These are phyloP conservation scores for Eurystomus glaucurus DNA, from an alignment of 2,797 vertebrate species.

Conservation along the genomic window DNA sequence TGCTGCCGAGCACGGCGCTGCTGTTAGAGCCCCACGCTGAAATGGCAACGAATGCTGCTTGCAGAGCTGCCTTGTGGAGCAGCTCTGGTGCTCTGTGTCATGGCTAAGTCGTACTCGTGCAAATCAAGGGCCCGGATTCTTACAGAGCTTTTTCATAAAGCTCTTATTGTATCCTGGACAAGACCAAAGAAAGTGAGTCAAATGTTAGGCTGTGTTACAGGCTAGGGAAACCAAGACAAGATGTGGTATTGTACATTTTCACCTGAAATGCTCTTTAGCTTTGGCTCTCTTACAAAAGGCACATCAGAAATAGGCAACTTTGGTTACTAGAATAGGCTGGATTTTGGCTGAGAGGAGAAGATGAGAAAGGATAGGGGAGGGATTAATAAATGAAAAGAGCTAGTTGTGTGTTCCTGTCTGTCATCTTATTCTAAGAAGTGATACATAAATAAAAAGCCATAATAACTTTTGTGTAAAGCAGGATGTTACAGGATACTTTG, in stretches of 20 bases:
- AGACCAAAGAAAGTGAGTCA: constrained; percentile 31
- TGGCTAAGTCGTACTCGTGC: background rate
- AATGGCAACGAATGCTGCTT: background rate
- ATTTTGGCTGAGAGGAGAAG: constrained; percentile 9
- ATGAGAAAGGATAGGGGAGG: constrained; percentile 8
- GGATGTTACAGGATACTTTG: background rate
- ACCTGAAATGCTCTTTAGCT: constrained; percentile 48
- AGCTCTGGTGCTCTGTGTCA: background rate
- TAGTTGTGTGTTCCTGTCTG: background rate
- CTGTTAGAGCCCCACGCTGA: background rate
- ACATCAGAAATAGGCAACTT: constrained; percentile 44
- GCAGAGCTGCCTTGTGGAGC: background rate
- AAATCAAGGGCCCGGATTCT: constrained; percentile 36
- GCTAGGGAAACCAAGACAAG: constrained; percentile 41
- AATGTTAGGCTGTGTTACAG: constrained; percentile 40
- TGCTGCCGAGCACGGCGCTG: background rate
- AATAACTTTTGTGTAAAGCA: background rate
- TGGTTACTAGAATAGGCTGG: constrained; percentile 21
- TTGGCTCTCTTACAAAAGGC: background rate
- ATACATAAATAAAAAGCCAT: background rate
- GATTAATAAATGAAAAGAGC: constrained; percentile 15
- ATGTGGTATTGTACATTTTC: constrained; percentile 7
- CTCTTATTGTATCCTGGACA: background rate
- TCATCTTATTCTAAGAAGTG: background rate
- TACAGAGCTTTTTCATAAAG: constrained; percentile 38